Conservation (phyloP, 2,113 vertebrate genomes). For the Sorex fumeus region DNA sequence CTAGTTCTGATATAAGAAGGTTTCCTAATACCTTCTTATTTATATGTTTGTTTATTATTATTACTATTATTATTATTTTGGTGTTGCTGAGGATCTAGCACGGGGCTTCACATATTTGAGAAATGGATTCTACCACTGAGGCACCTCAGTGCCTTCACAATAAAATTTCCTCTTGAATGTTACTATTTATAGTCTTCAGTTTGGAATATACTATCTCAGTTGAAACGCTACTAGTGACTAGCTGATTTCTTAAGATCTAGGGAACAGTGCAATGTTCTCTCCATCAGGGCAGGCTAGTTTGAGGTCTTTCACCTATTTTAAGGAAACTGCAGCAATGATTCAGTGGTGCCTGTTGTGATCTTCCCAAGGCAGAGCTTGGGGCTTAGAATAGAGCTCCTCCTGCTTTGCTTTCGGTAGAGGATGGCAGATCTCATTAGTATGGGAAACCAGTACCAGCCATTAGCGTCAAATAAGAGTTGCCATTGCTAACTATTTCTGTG, state of each 20-base stretch:
- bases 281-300: not conserved
- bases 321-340: constrained; percentile 34
- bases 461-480: constrained; percentile 48
- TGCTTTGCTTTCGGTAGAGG: constrained; percentile 43
- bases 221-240: not conserved
- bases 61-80: too few relatives aligned
- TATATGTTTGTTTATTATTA: too few relatives aligned
- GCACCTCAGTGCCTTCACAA: not conserved
- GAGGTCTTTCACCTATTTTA: constrained; percentile 18
- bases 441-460: constrained; percentile 48
- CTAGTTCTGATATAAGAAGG: not conserved
- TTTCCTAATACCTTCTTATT: not conserved
- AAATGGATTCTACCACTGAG: too few relatives aligned
- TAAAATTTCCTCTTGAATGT: not conserved
- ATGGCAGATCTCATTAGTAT: constrained; percentile 62
- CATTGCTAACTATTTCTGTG: constrained; percentile 65
- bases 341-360: not conserved
- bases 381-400: not conserved
- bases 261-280: not conserved
- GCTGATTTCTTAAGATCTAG: not conserved
- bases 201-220: not conserved
- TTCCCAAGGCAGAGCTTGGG: not conserved
- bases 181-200: not conserved
- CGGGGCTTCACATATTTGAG: too few relatives aligned
- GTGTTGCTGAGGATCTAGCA: too few relatives aligned